These are phyloP conservation scores for Taurulus bubalis DNA, from an alignment of 2,113 vertebrate genomes.

Conservation along the genomic window DNA sequence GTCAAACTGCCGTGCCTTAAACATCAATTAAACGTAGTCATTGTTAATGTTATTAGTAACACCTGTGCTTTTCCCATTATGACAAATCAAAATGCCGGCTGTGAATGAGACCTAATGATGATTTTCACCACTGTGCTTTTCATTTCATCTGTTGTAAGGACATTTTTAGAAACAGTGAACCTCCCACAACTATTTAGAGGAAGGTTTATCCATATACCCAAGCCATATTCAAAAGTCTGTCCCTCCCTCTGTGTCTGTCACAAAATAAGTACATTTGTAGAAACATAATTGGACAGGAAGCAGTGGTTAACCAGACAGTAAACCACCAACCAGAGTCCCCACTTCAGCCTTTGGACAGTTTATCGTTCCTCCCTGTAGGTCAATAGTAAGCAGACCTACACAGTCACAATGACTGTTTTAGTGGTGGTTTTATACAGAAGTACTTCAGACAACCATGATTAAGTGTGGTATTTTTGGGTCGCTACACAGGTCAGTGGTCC, in stretches of 20 bases:
- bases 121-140: neutral
- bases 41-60: neutral
- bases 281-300: slow-evolving; percentile 46
- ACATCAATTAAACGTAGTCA: neutral
- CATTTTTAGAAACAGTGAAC: neutral
- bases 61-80: neutral
- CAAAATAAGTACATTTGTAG: slow-evolving; percentile 36
- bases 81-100: neutral
- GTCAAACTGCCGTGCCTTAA: neutral
- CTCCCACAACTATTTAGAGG: neutral
- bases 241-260: slow-evolving; percentile 13
- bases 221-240: neutral
- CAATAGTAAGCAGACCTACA: slow-evolving; percentile 28
- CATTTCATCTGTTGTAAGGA: neutral
- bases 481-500: slow-evolving; percentile 46
- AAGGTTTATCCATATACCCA: neutral
- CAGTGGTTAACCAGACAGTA: slow-evolving; percentile 47
- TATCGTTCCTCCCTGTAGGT: slow-evolving; percentile 9
- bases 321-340: slow-evolving; percentile 40
- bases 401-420: slow-evolving; percentile 49
- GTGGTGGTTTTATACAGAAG: slow-evolving; percentile 66
- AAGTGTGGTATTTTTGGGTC: slow-evolving; percentile 58
- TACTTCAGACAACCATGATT: slow-evolving; percentile 60
- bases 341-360: slow-evolving; percentile 21
- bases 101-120: neutral